Percentiles rank a stretch among this genome's conserved stretches.
Evolutionary conservation across 2,113 vertebrate genomes (phyloP).

Genomic region (Saimiri boliviensis): DNA sequence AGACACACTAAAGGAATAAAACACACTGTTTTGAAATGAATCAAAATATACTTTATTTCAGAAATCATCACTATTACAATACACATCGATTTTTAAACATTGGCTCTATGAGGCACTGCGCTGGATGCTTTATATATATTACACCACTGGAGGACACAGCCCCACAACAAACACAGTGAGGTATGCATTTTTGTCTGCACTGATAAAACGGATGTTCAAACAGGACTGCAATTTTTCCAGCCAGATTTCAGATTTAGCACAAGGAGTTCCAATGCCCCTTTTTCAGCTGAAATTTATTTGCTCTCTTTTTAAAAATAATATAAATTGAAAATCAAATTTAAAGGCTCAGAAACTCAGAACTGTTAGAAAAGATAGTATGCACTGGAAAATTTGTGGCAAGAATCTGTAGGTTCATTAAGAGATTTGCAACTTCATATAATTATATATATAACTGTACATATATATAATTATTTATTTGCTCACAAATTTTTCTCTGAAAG

Average conservation of each 20-base stretch:
- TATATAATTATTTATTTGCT: not conserved
- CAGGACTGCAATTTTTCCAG: not conserved
- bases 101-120: not conserved
- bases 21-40: not conserved
- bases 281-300: not conserved
- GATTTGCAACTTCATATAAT: not conserved
- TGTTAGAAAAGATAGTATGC: not conserved
- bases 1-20: not conserved
- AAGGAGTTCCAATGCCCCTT: not conserved
- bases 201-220: not conserved
- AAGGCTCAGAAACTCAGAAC: not conserved
- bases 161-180: not conserved
- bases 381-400: not conserved
- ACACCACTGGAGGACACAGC: not conserved
- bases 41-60: constrained; percentile 18
- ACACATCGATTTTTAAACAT: not conserved
- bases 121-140: not conserved
- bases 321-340: not conserved
- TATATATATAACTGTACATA: too few relatives aligned
- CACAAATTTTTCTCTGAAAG: not conserved
- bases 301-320: not conserved
- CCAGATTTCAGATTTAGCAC: not conserved
- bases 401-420: not conserved
- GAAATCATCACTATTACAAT: not conserved
- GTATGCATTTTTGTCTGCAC: not conserved